Base-by-base conservation (phyloP, 2,888 invertebrate species). In the Andricus curvator region DNA sequence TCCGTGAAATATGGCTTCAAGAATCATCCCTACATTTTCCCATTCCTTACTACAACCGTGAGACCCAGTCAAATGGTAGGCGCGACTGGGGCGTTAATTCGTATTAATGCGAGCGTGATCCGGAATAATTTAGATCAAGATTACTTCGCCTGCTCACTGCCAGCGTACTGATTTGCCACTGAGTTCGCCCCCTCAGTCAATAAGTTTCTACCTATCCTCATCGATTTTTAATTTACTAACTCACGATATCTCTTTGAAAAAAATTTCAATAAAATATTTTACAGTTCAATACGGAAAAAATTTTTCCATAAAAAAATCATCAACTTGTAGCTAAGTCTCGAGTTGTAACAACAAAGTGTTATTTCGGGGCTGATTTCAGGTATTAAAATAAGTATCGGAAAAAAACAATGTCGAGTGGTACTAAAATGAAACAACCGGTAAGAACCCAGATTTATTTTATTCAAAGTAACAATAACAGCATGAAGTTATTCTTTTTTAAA, bases 121-220 rank as follows among this genome's bases (percentile, higher is more conserved):
- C 51, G 70, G 70, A 70, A 81, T 84, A 82, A 82, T 83, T 83
- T 82, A 80, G 78, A 84, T 84, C 80, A 78, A 80, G 80, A 82
- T 83, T 85, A 85, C 80, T 77, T 17, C 51, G 70, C 66, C 66
- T 67, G 67, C 74, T 74, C 56, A 56, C 74, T 74, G 37, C 74
- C 74, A 37, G 74, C 56, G 51, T 6, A 37, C 74, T 74, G 74
- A 74, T 74, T 74, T 74, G n/a, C 74, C 74, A 37, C 74, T 37
- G 56, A 37, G 56, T 37, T 60, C 56, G 4, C 74, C 37, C 74
- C 37, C 33, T 56, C 20, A 74, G 74, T 74, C 56, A 56, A 56
- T 74, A 56, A 15, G 51, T n/a, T 74, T 56, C 51, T n/a, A 74
- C n/a, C 33, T 25, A 60, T 74, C 37, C 33, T 25, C 8, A n/a